A percentile compares a stretch with the other conserved stretches of the same genome.
phyloP scores from a whole-genome alignment of 2,888 invertebrate species.

The Lithophane leautieri region DNA sequence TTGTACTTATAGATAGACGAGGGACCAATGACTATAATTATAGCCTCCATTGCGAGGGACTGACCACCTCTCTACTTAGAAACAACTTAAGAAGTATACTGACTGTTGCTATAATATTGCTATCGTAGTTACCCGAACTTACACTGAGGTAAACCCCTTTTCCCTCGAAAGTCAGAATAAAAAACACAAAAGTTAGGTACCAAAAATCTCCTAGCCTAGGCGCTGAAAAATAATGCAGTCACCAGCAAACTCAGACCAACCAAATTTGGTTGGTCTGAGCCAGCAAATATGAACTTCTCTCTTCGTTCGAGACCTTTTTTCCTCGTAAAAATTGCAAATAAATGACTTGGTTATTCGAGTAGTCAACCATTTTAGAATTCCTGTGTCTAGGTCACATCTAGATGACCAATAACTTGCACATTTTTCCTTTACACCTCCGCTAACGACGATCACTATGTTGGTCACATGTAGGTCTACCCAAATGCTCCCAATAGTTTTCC shows the following conservation, averaged over 20 bases:
- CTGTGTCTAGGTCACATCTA: neutral
- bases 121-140: constrained; percentile 1
- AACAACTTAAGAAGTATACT: constrained; percentile 10
- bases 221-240: neutral
- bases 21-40: too few species aligned
- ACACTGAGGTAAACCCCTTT: neutral
- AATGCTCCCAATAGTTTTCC: constrained; percentile 5
- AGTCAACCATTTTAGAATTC: neutral
- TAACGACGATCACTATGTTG: neutral
- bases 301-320: neutral
- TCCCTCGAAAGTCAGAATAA: neutral
- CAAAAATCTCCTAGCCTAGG: neutral
- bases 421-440: constrained; percentile 16
- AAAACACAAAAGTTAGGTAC: neutral
- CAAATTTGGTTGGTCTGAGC: too few species aligned
- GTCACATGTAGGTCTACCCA: neutral
- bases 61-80: constrained; percentile 38
- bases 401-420: neutral
- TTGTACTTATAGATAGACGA: constrained; percentile 41
- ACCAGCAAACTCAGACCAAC: too few species aligned
- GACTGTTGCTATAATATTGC: too few species aligned
- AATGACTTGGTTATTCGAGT: constrained; percentile 4
- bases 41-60: too few species aligned
- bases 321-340: neutral
- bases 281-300: too few species aligned